A percentile compares a stretch with the other conserved stretches of the same genome.
Evolutionary conservation across 2,797 vertebrate species (phyloP).

Genomic region (Sciurus carolinensis): DNA sequence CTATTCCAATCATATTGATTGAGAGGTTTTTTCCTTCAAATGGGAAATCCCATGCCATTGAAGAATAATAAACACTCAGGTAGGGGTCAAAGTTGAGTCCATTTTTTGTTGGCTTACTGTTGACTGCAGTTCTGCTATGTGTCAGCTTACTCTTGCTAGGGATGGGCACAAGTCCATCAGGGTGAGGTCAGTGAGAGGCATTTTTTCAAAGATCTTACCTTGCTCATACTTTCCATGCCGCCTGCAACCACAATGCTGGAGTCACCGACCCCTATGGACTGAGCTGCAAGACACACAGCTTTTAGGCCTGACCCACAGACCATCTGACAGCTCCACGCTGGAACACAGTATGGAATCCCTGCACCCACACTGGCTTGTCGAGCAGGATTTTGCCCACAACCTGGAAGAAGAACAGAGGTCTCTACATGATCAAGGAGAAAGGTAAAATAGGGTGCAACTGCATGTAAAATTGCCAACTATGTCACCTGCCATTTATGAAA

Average conservation of each 20-base stretch:
- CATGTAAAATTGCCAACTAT: neutral
- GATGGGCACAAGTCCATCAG: accelerated
- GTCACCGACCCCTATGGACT: slow-evolving; percentile 93
- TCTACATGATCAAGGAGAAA: neutral
- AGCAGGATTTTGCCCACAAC: slow-evolving; percentile 96
- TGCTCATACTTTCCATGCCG: slow-evolving; percentile 99
- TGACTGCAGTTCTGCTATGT: neutral
- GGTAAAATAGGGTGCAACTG: neutral
- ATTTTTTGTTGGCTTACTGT: neutral
- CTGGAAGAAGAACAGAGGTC: slow-evolving; percentile 86
- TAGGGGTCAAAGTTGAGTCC: neutral
- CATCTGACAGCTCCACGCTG: slow-evolving; percentile 99
- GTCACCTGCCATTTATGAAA: neutral
- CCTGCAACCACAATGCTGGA: slow-evolving; percentile 96
- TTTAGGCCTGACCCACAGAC: slow-evolving; percentile 98
- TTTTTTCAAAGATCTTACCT: slow-evolving; percentile 88
- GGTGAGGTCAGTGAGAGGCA: accelerated
- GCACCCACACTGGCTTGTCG: slow-evolving; percentile 95
- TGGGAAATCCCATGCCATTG: neutral
- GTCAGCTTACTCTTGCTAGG: neutral
- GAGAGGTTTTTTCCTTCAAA: neutral
- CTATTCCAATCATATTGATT: neutral
- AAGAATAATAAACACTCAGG: neutral
- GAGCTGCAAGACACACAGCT: slow-evolving; percentile 95
- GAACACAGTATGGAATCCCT: slow-evolving; percentile 95